Evolutionary conservation across 2,888 invertebrate species (phyloP).

Genomic region (Agrochola macilenta): DNA sequence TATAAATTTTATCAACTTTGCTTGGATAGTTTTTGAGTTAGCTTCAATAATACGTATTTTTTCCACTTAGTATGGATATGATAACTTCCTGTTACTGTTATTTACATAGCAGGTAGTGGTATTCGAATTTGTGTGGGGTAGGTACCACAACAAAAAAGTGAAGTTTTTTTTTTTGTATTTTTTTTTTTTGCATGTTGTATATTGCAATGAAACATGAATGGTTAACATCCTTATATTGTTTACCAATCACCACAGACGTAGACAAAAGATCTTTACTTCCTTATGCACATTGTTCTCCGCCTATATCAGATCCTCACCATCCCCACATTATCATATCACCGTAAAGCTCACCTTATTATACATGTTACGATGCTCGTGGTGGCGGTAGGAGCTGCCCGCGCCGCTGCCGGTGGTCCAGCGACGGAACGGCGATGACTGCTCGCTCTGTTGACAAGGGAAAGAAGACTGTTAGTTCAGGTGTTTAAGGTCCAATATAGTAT

Average conservation of each 20-base stretch:
- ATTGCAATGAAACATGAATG: neutral
- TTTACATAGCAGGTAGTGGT: too few relatives aligned
- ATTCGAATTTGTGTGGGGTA: too few relatives aligned
- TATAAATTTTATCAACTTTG: too few relatives aligned
- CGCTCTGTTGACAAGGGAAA: slow-evolving; percentile 87
- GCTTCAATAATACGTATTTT: too few relatives aligned
- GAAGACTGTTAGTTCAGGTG: neutral
- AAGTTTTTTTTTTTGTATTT: too few relatives aligned
- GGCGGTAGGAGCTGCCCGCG: slow-evolving; percentile 87
- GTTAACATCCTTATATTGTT: neutral
- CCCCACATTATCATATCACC: neutral
- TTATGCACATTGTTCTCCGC: neutral
- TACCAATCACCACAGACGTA: neutral
- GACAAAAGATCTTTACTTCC: neutral
- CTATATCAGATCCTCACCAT: neutral
- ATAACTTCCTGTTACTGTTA: too few relatives aligned
- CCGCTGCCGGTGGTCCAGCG: slow-evolving; percentile 90
- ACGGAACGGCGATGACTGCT: slow-evolving; percentile 92
- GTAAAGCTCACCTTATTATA: slow-evolving; percentile 87
- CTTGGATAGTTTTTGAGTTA: too few relatives aligned
- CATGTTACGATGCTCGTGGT: slow-evolving; percentile 89
- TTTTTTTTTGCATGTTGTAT: too few relatives aligned
- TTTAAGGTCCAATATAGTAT: neutral
- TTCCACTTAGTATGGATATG: too few relatives aligned
- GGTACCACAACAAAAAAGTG: too few relatives aligned